A percentile compares a stretch with the other conserved stretches of the same genome.
Conservation (phyloP, 2,888 invertebrate genomes). For the Tromatobia lineatoria region DNA sequence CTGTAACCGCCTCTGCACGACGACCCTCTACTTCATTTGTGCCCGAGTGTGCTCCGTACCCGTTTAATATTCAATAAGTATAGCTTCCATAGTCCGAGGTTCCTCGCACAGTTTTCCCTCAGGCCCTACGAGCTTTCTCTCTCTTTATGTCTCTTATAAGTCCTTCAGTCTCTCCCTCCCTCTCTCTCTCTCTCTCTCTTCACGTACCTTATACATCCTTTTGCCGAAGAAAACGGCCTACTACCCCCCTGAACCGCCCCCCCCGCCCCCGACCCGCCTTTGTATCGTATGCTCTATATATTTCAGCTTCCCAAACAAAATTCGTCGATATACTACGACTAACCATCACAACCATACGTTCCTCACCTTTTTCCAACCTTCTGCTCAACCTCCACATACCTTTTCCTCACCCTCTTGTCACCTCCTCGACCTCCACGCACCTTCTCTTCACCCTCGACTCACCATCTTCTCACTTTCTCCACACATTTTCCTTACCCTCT, state of each 20-base stretch:
- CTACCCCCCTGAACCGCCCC: too few species aligned
- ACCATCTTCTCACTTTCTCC: too few species aligned
- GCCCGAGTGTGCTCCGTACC: conserved; percentile 65
- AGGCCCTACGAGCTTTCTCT: conserved; percentile 27
- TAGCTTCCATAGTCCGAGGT: conserved; percentile 61
- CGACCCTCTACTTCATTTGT: conserved; percentile 72
- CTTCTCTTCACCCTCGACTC: too few species aligned
- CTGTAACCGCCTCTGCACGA: conserved; percentile 50
- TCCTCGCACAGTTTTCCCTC: conserved; percentile 48
- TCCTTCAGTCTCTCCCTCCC: conserved; percentile 19
- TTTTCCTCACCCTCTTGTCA: too few species aligned
- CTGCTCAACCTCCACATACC: too few species aligned
- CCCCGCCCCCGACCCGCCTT: neutral
- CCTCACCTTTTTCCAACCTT: neutral
- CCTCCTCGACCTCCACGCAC: too few species aligned
- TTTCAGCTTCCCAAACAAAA: conserved; percentile 8
- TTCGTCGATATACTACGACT: neutral
- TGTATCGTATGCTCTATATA: neutral
- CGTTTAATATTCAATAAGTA: conserved; percentile 77
- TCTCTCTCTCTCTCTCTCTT: conserved; percentile 8
- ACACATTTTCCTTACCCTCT: too few species aligned
- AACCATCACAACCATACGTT: conserved; percentile 31
- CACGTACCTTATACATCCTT: conserved; percentile 23
- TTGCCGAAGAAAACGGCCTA: neutral
- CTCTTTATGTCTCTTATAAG: conserved; percentile 25